Base-by-base conservation (phyloP, 2,113 vertebrate species). In the Origma solitaria region DNA sequence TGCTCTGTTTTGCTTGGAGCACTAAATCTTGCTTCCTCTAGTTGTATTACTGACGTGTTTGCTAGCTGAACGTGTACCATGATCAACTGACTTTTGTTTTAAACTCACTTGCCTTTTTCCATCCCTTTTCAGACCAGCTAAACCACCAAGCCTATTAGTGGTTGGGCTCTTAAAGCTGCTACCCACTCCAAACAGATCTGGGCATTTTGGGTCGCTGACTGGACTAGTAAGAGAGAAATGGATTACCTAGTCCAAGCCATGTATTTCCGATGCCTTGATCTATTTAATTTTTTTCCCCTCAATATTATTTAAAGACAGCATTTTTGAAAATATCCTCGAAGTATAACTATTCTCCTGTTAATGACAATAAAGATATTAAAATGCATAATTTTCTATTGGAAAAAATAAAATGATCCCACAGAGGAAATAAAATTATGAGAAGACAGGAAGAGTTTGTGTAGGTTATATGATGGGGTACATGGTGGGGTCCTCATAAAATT, bases 381-480 rank as follows among this genome's bases (percentile, higher is more conserved):
- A 60, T 77, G 4, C 19, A 23, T 38, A 12, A 28, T 75, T 84
- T 78, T 93, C 19, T 60, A 13, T 21, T 42, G 27, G 35, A 72
- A 83, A 80, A 82, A 64, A 54, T 8, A 65, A 75, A 65, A 24
- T 24, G 1, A 49, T 92, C 6, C 21, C 14, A 47, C 20, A 69
- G 31, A 87, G 17, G 21, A 95, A 89, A 91, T 66, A 56, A 91
- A 95, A 69, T 50, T 5, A 20, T 44, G 83, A 50, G 40, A 84
- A 70, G 14, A 28, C 5, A 80, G 23, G 7, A 70, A 45, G 44
- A 76, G 8, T 50, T 18, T 82, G 5, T 90, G 13, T 33, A 17
- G 23, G 11, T 31, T 76, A 16, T 37, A 24, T 61, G 18, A 37
- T 35, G 16, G 9, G 56, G 15, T 53, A 16, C 2, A 15, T 40